Conservation (phyloP, 1,140 invertebrate species). For the Apis mellifera region Amel_HAv3.1 CM009941.2:7201001-7201500, state of each 20-base stretch:
- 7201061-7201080: background rate
- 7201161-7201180: slow-evolving; percentile 31
- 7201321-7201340: background rate
- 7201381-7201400: background rate
- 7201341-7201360: background rate
- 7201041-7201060: slow-evolving; percentile 65
- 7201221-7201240: background rate
- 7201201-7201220: background rate
- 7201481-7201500: slow-evolving; percentile 2
- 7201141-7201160: slow-evolving; percentile 66
- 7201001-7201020: slow-evolving; percentile 72
- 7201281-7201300: background rate
- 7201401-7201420: slow-evolving; percentile 38
- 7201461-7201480: slow-evolving; percentile 9
- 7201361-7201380: slow-evolving; percentile 28
- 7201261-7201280: background rate
- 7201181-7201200: background rate
- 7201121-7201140: slow-evolving; percentile 51
- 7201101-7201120: slow-evolving; percentile 46
- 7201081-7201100: slow-evolving; percentile 27
- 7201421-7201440: slow-evolving; percentile 57
- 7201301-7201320: slow-evolving; percentile 1
- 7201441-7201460: slow-evolving; percentile 30
- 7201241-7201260: background rate
- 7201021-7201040: slow-evolving; percentile 67